These are phyloP conservation scores for Sardinella longiceps DNA, from an alignment of 2,797 vertebrate genomes.

Conservation along the genomic window DNA sequence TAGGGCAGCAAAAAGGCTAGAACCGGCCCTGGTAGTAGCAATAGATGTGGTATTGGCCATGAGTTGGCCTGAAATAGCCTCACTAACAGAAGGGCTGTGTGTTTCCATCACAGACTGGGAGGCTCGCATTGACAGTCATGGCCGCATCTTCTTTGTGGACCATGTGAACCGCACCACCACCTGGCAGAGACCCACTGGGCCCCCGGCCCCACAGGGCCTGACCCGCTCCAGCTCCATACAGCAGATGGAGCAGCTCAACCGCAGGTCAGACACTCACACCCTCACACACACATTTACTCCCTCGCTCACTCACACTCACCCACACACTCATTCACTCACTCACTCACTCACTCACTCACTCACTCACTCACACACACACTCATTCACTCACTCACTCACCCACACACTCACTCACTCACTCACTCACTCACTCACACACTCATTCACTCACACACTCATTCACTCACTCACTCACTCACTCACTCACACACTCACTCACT, in stretches of 20 bases:
- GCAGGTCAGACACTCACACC: slow-evolving; percentile 76
- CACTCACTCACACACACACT: no score
- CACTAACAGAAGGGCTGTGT: not conserved
- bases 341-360: no score
- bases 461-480: not conserved
- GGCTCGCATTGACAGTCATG: slow-evolving; percentile 96
- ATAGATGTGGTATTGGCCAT: not conserved
- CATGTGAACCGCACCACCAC: slow-evolving; percentile 98
- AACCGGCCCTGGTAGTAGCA: no score
- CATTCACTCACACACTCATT: no score
- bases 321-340: not conserved
- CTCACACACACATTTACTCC: no score
- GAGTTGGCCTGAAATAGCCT: not conserved
- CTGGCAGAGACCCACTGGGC: slow-evolving; percentile 94
- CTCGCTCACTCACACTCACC: slow-evolving; percentile 2
- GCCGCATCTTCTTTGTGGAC: slow-evolving; percentile 97
- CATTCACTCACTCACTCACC: no score
- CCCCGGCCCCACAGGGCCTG: slow-evolving; percentile 91
- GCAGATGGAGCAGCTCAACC: slow-evolving; percentile 99
- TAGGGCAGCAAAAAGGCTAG: no score
- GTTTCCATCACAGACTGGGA: slow-evolving; percentile 86
- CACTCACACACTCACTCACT: no score
- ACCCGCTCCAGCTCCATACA: slow-evolving; percentile 97
- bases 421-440: no score
- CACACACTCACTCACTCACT: no score